phyloP scores from a whole-genome alignment of 2,888 invertebrate genomes.

The Aleiodes alternator region DNA sequence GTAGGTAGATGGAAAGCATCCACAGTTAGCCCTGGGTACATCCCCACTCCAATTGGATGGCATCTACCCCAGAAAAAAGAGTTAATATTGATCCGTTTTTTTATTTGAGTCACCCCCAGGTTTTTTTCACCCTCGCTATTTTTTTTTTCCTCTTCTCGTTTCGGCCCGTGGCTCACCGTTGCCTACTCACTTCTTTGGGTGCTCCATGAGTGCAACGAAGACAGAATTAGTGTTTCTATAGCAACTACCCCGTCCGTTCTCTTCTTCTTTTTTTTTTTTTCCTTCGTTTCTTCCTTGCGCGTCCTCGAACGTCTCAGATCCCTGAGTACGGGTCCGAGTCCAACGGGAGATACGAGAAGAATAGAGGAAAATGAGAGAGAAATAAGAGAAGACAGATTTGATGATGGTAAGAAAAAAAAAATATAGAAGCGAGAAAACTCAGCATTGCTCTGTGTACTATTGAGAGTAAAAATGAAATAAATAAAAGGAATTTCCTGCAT shows the following conservation, averaged over 20 bases:
- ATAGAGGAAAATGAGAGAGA: slow-evolving; percentile 21
- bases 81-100: slow-evolving; percentile 84
- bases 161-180: slow-evolving; percentile 38
- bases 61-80: slow-evolving; percentile 78
- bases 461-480: too few relatives aligned
- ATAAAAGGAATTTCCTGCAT: slow-evolving; percentile 16
- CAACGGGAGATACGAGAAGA: slow-evolving; percentile 20
- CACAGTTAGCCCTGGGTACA: slow-evolving; percentile 46
- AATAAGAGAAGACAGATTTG: slow-evolving; percentile 21
- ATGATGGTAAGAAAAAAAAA: not conserved
- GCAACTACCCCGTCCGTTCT: slow-evolving; percentile 72
- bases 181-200: slow-evolving; percentile 26
- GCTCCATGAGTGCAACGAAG: slow-evolving; percentile 57
- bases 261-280: slow-evolving; percentile 47
- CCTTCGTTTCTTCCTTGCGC: slow-evolving; percentile 39
- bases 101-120: slow-evolving; percentile 81
- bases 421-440: not conserved
- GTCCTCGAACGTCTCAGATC: slow-evolving; percentile 33
- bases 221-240: slow-evolving; percentile 81
- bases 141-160: slow-evolving; percentile 61
- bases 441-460: too few relatives aligned
- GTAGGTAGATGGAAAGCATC: slow-evolving; percentile 42
- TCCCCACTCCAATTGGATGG: slow-evolving; percentile 61
- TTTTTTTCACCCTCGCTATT: slow-evolving; percentile 80
- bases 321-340: slow-evolving; percentile 24